Evolutionary conservation across 2,888 invertebrate species (phyloP), one percentile per base, ranked within the genome.

Genomic region (Diloba caeruleocephala): DNA sequence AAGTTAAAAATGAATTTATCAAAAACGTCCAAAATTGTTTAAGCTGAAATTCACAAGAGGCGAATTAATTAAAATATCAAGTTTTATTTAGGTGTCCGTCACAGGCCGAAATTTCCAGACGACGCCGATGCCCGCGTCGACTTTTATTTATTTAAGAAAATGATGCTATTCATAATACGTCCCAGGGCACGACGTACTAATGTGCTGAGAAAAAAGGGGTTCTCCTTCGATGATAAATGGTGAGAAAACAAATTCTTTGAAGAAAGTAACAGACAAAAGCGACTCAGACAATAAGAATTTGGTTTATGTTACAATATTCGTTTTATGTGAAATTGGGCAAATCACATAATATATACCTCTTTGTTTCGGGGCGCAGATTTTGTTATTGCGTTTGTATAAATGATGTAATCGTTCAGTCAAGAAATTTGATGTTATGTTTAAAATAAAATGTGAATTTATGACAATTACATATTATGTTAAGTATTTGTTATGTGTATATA

Each of bases 161-260:
- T 34, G 46, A 38, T 12, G 14, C 58, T 60, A 71, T 76, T 74
- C 65, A 71, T 77, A 75, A 71, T 71, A 74, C 63, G 73, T 78
- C 82, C 65, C 63, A 45, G 58, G 49, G 55, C 60, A 67, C 59
- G 65, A 64, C 70, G 67, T 76, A 67, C 72, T 77, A 81, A 80
- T 79, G 79, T 74, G 58, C 53, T 44, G 44, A 70, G 68, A 64
- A 77, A 77, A 76, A 82, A 80, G 72, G 68, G 81, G 76, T 71
- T 71, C 68, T 43, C 38, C 67, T 46, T 29, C 68, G 74, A 78
- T 82, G 83, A 82, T 79, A 78, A 81, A 82, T 80, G 78, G 61
- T 28, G 36, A 36, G 62, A 63, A 71, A 73, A 77, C 59, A 64
- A 74, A 67, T 69, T 72, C 62, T 69, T 63, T 65, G 66, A 65